Conservation (phyloP, 2,113 vertebrate species). For the Corythoichthys intestinalis region DNA sequence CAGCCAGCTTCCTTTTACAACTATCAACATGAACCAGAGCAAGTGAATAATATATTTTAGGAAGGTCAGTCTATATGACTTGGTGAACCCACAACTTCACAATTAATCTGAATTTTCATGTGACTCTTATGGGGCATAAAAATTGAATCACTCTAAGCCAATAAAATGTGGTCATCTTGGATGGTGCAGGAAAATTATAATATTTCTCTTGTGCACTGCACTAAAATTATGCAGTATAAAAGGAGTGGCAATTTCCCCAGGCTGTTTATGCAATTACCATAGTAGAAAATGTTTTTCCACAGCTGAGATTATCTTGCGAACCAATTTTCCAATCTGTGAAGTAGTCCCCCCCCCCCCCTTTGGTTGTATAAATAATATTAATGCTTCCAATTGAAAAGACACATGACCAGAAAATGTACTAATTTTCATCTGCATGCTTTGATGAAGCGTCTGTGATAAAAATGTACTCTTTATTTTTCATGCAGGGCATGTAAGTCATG, state of each 20-base stretch:
- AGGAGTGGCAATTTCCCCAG: not conserved
- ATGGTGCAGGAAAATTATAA: not conserved
- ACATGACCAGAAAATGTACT: not conserved
- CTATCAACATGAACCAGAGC: slow-evolving; percentile 4
- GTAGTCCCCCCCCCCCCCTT: not conserved
- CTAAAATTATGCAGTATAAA: slow-evolving; percentile 1
- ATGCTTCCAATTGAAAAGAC: not conserved
- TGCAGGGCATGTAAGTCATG: slow-evolving; percentile 11
- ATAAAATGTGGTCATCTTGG: not conserved
- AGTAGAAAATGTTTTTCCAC: slow-evolving; percentile 17
- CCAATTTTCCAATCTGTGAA: not conserved
- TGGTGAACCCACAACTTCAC: not conserved
- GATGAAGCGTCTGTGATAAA: slow-evolving; percentile 21
- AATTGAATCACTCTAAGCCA: not conserved
- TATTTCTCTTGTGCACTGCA: not conserved
- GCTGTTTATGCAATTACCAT: not conserved
- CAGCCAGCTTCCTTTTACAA: slow-evolving; percentile 5
- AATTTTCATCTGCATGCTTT: slow-evolving; percentile 24
- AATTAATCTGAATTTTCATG: slow-evolving; percentile 6
- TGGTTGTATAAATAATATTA: not conserved
- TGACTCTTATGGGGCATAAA: slow-evolving; percentile 3
- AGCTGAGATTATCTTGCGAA: not conserved
- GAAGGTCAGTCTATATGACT: not conserved
- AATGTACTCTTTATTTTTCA: slow-evolving; percentile 8
- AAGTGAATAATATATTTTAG: not conserved